Conservation (phyloP, 2,888 invertebrate species). For the Archaeoteleia sp. region DNA sequence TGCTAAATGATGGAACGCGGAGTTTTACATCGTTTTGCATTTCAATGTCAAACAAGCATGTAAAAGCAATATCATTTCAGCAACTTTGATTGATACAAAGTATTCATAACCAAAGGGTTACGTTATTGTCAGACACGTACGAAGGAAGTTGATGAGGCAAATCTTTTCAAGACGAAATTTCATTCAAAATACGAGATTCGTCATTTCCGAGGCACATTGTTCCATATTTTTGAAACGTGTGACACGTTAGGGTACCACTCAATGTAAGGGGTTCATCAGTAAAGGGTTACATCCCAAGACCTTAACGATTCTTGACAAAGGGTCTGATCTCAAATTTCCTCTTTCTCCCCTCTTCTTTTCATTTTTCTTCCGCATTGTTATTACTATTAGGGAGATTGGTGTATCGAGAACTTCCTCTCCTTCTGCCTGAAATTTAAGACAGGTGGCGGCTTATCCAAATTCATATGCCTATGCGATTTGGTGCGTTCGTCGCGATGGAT, state of each 20-base stretch:
- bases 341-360: slow-evolving; percentile 24
- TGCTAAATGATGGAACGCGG: slow-evolving; percentile 31
- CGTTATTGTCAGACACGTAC: too few species aligned
- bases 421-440: slow-evolving; percentile 16
- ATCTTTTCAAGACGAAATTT: too few species aligned
- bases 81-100: not conserved
- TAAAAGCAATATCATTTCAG: too few species aligned
- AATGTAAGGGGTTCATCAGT: slow-evolving; percentile 20
- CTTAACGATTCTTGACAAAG: slow-evolving; percentile 35
- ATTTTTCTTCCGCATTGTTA: slow-evolving; percentile 26
- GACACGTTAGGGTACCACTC: too few species aligned
- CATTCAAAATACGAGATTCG: too few species aligned
- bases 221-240: too few species aligned
- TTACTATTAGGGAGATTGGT: slow-evolving; percentile 48
- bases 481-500: not conserved
- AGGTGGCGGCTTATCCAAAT: slow-evolving; percentile 20
- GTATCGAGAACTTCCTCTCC: slow-evolving; percentile 32
- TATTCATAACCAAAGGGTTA: too few species aligned
- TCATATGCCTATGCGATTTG: not conserved
- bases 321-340: slow-evolving; percentile 61
- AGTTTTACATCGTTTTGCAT: slow-evolving; percentile 11
- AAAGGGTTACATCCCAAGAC: slow-evolving; percentile 56
- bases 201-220: too few species aligned
- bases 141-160: too few species aligned
- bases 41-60: too few species aligned